phyloP scores from a whole-genome alignment of 2,797 vertebrate genomes.

The Linurgus olivaceus region DNA sequence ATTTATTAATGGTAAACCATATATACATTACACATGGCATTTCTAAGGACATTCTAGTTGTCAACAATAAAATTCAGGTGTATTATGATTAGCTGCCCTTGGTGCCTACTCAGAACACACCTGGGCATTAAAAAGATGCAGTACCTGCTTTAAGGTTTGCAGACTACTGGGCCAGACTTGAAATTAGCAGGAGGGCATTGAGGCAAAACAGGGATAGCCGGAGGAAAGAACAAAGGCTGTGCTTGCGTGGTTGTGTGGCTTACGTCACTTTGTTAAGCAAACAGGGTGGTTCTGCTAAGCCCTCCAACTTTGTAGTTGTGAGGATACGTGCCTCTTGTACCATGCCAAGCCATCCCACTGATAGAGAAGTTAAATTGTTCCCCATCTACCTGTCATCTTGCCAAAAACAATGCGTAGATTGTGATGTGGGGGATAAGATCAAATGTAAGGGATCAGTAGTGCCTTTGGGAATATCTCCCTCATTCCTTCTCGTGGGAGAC shows the following conservation, averaged over 20 bases:
- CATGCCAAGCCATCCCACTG: slow-evolving; percentile 32
- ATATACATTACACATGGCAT: too few relatives aligned
- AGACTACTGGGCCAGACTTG: not conserved
- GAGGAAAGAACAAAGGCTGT: slow-evolving; percentile 26
- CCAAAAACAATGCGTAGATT: not conserved
- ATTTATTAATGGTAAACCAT: not conserved
- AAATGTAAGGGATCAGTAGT: not conserved
- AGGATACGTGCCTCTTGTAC: not conserved
- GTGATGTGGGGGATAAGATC: slow-evolving; percentile 38
- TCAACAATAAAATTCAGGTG: not conserved
- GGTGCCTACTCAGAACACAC: not conserved
- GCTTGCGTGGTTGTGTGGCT: not conserved
- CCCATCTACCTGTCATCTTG: slow-evolving; percentile 8
- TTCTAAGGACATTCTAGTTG: not conserved
- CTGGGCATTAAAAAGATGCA: not conserved
- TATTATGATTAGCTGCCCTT: not conserved
- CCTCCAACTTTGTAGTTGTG: not conserved
- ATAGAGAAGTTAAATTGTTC: not conserved
- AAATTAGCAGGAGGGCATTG: not conserved
- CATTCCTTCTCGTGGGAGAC: slow-evolving; percentile 24
- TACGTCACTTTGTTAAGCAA: not conserved
- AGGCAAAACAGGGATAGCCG: not conserved
- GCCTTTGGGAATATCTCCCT: slow-evolving; percentile 34
- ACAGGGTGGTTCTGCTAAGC: slow-evolving; percentile 28
- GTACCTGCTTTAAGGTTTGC: not conserved